phyloP scores from a whole-genome alignment of 2,888 invertebrate genomes.

The Acleris sparsana region DNA sequence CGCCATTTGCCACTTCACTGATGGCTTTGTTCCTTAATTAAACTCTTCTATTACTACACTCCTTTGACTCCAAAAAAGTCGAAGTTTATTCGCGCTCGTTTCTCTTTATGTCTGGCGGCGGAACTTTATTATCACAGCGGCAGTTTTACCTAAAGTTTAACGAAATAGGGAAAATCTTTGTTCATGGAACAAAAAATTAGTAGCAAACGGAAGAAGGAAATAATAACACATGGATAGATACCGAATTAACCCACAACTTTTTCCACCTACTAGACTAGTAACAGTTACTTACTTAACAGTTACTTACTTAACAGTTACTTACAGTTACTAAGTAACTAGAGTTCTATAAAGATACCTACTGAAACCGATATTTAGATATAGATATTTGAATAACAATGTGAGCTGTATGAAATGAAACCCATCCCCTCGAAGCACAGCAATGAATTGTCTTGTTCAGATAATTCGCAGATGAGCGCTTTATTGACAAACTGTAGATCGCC shows the following conservation, averaged over 20 bases:
- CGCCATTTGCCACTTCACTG: conserved; percentile 62
- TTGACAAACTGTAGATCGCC: conserved; percentile 48
- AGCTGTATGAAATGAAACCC: neutral
- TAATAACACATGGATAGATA: too few species aligned
- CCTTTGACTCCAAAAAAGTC: conserved; percentile 13
- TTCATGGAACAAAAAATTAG: neutral
- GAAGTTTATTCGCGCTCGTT: conserved; percentile 1
- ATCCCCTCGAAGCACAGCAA: neutral
- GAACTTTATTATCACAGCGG: conserved; percentile 1
- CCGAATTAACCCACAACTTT: too few species aligned
- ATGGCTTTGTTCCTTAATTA: conserved; percentile 67
- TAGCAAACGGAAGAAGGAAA: too few species aligned
- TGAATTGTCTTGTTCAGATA: conserved; percentile 32
- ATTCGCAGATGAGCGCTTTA: conserved; percentile 45
- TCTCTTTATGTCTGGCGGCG: conserved; percentile 8
- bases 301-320: too few species aligned
- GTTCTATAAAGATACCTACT: too few species aligned
- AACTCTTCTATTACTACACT: conserved; percentile 57
- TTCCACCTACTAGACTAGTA: too few species aligned
- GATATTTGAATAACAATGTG: neutral
- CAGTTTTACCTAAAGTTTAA: neutral
- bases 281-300: too few species aligned
- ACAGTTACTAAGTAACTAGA: too few species aligned
- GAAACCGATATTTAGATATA: too few species aligned
- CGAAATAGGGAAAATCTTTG: neutral